Evolutionary conservation across 2,797 vertebrate genomes (phyloP).

Genomic region (Antennarius maculatus): DNA sequence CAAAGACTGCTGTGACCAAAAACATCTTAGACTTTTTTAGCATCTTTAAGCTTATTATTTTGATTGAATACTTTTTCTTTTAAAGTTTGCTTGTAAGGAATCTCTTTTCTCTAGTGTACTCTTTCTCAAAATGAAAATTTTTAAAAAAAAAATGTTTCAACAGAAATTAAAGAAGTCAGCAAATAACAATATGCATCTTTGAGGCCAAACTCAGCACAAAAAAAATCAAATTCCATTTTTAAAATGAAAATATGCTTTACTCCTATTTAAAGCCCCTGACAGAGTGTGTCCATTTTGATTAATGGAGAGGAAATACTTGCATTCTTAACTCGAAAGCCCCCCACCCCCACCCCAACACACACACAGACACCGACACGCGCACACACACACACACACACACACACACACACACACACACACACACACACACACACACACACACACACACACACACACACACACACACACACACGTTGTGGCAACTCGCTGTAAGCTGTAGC

Average conservation of each 20-base stretch:
- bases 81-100: background rate
- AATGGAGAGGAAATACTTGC: conserved; percentile 77
- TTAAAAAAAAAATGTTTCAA: background rate
- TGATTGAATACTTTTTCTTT: background rate
- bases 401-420: too few species aligned
- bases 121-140: background rate
- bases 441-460: too few species aligned
- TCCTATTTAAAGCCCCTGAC: conserved; percentile 67
- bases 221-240: conserved; percentile 50
- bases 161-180: background rate
- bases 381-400: too few species aligned
- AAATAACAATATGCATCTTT: background rate
- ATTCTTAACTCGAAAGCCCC: conserved; percentile 49
- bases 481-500: conserved; percentile 64
- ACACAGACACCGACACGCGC: too few species aligned
- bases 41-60: background rate
- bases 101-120: background rate
- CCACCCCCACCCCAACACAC: too few species aligned
- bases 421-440: too few species aligned
- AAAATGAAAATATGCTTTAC: conserved; percentile 56
- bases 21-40: background rate
- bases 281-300: conserved; percentile 74
- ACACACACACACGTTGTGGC: conserved; percentile 20
- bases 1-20: conserved; percentile 15
- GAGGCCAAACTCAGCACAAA: conserved; percentile 8